These are phyloP conservation scores for Scolanthus callimorphus DNA, from an alignment of 92 coral and sea anemone species.

Conservation along the genomic window DNA sequence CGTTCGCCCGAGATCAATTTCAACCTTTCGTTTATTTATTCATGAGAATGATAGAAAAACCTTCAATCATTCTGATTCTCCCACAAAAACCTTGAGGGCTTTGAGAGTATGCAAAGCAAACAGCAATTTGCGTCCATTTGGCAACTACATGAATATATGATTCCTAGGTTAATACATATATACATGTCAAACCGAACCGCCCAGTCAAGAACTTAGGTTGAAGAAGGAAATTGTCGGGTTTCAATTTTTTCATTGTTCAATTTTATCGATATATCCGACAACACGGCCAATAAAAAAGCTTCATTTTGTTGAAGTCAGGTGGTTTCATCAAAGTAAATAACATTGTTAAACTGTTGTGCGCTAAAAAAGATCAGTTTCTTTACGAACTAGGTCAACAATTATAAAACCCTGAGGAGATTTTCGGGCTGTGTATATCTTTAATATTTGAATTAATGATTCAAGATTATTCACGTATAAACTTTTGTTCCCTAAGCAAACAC, in stretches of 20 bases:
- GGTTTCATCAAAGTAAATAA: conserved; percentile 37
- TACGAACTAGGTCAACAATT: conserved; percentile 39
- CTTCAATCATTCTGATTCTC: conserved; percentile 36
- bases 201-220: too few species aligned
- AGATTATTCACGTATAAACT: neutral
- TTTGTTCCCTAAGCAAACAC: neutral
- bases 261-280: conserved; percentile 4
- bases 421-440: neutral
- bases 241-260: conserved; percentile 6
- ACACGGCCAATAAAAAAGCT: conserved; percentile 2
- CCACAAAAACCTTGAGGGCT: conserved; percentile 19
- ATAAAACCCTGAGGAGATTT: conserved; percentile 19
- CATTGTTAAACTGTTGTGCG: conserved; percentile 27
- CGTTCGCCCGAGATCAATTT: neutral
- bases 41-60: neutral
- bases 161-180: conserved; percentile 5
- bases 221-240: conserved; percentile 1
- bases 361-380: conserved; percentile 29
- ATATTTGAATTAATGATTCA: conserved; percentile 7
- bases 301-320: conserved; percentile 2
- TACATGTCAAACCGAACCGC: neutral
- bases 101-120: conserved; percentile 55
- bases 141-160: conserved; percentile 54
- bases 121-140: conserved; percentile 70
- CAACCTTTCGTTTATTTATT: neutral